A percentile compares a stretch with the other conserved stretches of the same genome.
Conservation (phyloP, 2,797 vertebrate genomes). For the Danionella dracula region DNA sequence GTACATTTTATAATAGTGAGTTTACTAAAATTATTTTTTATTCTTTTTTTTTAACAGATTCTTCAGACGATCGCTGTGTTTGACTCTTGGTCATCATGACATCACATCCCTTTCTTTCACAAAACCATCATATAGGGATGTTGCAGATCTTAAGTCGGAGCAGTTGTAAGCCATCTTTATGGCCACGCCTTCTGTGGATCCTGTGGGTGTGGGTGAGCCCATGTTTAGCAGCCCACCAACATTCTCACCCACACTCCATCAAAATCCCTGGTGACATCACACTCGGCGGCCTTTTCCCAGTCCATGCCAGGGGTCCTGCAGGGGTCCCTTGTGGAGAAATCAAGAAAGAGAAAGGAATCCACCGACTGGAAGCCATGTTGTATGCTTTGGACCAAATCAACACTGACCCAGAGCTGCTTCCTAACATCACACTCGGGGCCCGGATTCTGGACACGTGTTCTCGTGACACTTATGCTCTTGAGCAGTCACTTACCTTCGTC, state of each 20-base stretch:
- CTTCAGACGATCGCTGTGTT: conserved; percentile 30
- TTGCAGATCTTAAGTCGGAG: background rate
- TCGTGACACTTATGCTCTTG: conserved; percentile 71
- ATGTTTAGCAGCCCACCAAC: conserved; percentile 53
- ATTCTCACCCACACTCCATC: conserved; percentile 75
- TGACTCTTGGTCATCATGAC: conserved; percentile 32
- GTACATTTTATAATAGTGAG: too few relatives aligned
- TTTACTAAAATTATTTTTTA: too few relatives aligned
- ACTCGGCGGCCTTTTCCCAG: conserved; percentile 81
- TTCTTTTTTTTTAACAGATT: conserved; percentile 28
- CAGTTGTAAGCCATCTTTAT: background rate
- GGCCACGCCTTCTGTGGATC: conserved; percentile 38
- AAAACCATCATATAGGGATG: background rate
- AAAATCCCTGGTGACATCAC: conserved; percentile 82
- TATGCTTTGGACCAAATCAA: conserved; percentile 87
- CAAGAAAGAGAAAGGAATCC: conserved; percentile 87
- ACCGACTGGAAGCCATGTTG: conserved; percentile 87
- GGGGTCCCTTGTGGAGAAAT: conserved; percentile 77
- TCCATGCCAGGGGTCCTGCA: conserved; percentile 77
- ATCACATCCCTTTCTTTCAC: background rate
- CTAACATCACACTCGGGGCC: conserved; percentile 80
- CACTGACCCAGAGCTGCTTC: conserved; percentile 74
- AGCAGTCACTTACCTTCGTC: conserved; percentile 76
- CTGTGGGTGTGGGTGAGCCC: conserved; percentile 31
- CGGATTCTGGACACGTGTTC: conserved; percentile 75